phyloP scores from a whole-genome alignment of 2,888 invertebrate species.

The Anodontia alba region DNA sequence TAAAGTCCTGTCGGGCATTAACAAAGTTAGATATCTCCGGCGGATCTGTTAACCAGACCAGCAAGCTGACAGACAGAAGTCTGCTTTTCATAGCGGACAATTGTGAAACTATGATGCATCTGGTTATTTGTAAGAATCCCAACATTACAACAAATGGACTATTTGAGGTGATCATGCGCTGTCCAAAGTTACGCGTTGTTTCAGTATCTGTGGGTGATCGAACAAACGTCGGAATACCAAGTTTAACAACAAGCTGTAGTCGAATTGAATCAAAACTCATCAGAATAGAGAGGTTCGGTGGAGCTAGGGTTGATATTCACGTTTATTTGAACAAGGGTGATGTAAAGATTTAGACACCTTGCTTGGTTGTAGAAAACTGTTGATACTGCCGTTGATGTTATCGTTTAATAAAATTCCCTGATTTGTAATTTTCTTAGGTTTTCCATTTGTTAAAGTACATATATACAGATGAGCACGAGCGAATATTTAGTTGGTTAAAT shows the following conservation, averaged over 20 bases:
- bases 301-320: neutral
- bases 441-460: too few species aligned
- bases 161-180: constrained; percentile 38
- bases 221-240: neutral
- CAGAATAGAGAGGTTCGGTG: neutral
- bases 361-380: too few species aligned
- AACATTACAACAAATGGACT: constrained; percentile 52
- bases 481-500: too few species aligned
- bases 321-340: neutral
- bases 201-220: neutral
- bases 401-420: too few species aligned
- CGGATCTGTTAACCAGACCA: constrained; percentile 56
- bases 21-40: constrained; percentile 61
- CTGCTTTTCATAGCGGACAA: constrained; percentile 52
- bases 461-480: too few species aligned
- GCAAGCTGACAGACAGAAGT: constrained; percentile 56
- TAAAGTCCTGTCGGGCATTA: constrained; percentile 54
- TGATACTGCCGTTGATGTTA: too few species aligned
- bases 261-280: neutral
- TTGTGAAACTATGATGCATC: constrained; percentile 43
- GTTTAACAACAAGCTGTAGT: neutral
- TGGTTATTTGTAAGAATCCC: constrained; percentile 52
- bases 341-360: too few species aligned
- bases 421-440: too few species aligned
- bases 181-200: constrained; percentile 30